Evolutionary conservation across 2,888 invertebrate genomes (phyloP), one percentile per base, ranked within the genome.

Genomic region (Priocnemis perturbator): DNA sequence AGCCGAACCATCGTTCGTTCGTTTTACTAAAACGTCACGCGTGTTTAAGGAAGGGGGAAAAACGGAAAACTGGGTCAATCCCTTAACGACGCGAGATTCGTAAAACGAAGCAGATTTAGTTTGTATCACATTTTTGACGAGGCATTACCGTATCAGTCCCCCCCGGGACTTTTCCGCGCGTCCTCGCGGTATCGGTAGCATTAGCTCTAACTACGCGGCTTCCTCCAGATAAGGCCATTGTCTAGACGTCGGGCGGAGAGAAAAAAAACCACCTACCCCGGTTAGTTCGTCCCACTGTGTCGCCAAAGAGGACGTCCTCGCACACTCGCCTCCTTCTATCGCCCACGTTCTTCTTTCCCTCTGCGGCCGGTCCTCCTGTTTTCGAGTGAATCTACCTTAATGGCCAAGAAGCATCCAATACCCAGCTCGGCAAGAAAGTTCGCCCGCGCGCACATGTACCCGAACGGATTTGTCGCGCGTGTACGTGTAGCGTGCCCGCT

Each of bases 221-320:
- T 68, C 67, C 60, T 30, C 50, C 21, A 72, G 77, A 79, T 79
- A 78, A 74, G 62, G 60, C 55, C 64, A 55, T 72, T 74, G 73
- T 64, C 68, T 72, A 66, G 71, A 71, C 72, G 62, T 11, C 60
- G 59, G 19, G n/a, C n/a, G 37, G 50, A 71, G 71, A 7, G 7
- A 26, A 26, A 37, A 37, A 37, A 37, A 37, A 37, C 1, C 37
- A 37, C 11, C 44, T 59, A 47, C 14, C 14, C 61, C 21, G 61
- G 26, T 63, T 61, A 50, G 56, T 20, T 53, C 53, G 52, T 48
- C 37, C 1, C 1, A 11, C 55, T 21, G 23, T 23, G 23, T 1
- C 55, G 21, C 55, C 55, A 55, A 50, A 19, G 50, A 37, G 37
- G 11, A 53, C 23, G 53, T 21, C 21, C 20, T 5, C 47, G 2